These are phyloP conservation scores for Micronisus gabar DNA, from an alignment of 2,113 vertebrate species.

Conservation along the genomic window DNA sequence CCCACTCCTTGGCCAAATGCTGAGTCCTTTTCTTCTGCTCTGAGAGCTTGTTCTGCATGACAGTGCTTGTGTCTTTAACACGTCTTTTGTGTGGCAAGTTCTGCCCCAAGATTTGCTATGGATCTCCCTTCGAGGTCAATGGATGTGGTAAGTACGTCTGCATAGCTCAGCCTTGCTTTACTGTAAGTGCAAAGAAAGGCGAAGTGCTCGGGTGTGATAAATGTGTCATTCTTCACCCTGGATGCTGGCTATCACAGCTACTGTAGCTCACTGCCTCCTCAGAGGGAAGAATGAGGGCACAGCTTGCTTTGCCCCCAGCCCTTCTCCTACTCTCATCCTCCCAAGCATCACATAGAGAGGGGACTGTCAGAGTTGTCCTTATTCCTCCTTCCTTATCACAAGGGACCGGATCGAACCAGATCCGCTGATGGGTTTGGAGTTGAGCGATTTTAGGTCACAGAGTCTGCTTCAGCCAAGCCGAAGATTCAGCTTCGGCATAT, in stretches of 20 bases:
- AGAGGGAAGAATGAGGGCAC: background rate
- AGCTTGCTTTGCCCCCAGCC: background rate
- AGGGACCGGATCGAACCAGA: background rate
- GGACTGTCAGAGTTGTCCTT: background rate
- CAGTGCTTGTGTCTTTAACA: conserved; percentile 56
- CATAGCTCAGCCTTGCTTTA: background rate
- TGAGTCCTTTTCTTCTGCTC: conserved; percentile 51
- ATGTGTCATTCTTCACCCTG: background rate
- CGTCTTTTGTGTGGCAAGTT: conserved; percentile 40
- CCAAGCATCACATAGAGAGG: background rate
- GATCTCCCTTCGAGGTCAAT: conserved; percentile 18
- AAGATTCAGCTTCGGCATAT: background rate
- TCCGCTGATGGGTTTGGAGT: background rate
- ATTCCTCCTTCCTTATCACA: background rate
- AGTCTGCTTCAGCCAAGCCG: background rate
- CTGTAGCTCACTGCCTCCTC: background rate
- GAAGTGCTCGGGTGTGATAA: background rate
- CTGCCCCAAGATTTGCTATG: conserved; percentile 29
- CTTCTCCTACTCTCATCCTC: background rate
- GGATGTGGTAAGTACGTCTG: conserved; percentile 22
- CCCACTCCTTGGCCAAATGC: conserved; percentile 38
- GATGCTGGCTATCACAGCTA: background rate
- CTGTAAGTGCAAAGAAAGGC: conserved; percentile 4
- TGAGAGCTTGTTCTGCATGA: conserved; percentile 62
- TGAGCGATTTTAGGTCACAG: background rate